A percentile compares a stretch with the other conserved stretches of the same genome.
These are phyloP conservation scores for Chelon labrosus DNA, from an alignment of 2,797 vertebrate species.

Conservation along the genomic window DNA sequence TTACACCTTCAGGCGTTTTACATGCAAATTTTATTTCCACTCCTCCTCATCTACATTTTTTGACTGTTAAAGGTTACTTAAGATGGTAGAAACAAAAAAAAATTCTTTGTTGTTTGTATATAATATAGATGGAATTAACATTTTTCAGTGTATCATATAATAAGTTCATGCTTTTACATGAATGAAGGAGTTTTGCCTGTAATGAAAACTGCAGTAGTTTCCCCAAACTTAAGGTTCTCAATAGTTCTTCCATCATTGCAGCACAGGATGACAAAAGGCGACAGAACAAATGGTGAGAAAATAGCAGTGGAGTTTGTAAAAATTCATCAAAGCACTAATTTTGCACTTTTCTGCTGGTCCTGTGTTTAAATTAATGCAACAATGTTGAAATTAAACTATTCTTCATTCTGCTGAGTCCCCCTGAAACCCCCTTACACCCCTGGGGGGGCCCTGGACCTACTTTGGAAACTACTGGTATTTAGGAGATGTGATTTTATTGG, in stretches of 20 bases:
- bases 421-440: constrained; percentile 45
- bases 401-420: constrained; percentile 56
- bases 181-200: not conserved
- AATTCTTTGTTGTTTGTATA: no score
- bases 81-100: no score
- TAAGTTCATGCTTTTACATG: no score
- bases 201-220: no score
- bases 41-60: no score
- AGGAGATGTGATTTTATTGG: constrained; percentile 68
- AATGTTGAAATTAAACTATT: constrained; percentile 58
- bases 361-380: constrained; percentile 47
- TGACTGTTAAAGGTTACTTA: no score
- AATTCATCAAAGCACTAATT: constrained; percentile 28
- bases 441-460: constrained; percentile 65
- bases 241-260: not conserved
- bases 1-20: no score
- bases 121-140: no score
- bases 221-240: not conserved
- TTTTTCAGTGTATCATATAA: no score
- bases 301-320: constrained; percentile 24
- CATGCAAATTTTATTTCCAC: no score
- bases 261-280: constrained; percentile 3
- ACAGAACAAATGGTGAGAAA: constrained; percentile 1
- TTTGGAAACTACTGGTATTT: constrained; percentile 66
- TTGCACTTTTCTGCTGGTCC: constrained; percentile 19